Percentiles rank a stretch among this genome's conserved stretches.
phyloP scores from a whole-genome alignment of 2,888 invertebrate species.

The Erebia aethiops region DNA sequence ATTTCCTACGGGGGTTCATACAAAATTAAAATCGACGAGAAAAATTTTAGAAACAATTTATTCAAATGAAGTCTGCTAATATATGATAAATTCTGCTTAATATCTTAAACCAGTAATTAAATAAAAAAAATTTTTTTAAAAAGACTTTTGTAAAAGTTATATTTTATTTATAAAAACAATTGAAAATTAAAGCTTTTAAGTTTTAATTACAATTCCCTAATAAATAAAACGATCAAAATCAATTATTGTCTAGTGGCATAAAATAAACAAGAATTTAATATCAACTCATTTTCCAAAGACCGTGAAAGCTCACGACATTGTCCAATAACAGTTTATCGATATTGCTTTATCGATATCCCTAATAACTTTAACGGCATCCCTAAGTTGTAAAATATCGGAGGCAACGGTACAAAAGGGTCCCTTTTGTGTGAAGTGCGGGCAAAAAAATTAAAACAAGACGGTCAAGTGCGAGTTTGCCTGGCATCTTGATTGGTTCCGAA shows the following conservation, averaged over 20 bases:
- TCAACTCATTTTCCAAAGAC: conserved; percentile 10
- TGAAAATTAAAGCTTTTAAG: background rate
- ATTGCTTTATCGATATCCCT: conserved; percentile 38
- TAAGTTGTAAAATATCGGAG: conserved; percentile 48
- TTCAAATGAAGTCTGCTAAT: no score
- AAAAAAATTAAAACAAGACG: conserved; percentile 34
- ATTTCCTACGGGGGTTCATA: no score
- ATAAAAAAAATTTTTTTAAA: no score
- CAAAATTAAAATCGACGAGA: no score
- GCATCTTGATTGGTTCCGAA: background rate
- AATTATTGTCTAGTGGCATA: background rate
- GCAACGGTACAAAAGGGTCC: conserved; percentile 47
- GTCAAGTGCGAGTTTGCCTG: background rate
- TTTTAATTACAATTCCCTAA: background rate
- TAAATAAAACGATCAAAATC: background rate
- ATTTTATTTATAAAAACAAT: no score
- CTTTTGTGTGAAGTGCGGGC: conserved; percentile 46
- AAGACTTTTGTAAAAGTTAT: no score
- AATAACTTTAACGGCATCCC: conserved; percentile 43
- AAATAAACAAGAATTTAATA: conserved; percentile 18
- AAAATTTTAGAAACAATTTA: no score
- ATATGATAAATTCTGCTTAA: no score
- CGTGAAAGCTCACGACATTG: conserved; percentile 14
- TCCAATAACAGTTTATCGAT: conserved; percentile 34
- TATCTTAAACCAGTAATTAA: no score